A percentile compares a stretch with the other conserved stretches of the same genome.
Conservation (phyloP, 1,140 invertebrate species). For the Leptinotarsa undecemlineata region DNA sequence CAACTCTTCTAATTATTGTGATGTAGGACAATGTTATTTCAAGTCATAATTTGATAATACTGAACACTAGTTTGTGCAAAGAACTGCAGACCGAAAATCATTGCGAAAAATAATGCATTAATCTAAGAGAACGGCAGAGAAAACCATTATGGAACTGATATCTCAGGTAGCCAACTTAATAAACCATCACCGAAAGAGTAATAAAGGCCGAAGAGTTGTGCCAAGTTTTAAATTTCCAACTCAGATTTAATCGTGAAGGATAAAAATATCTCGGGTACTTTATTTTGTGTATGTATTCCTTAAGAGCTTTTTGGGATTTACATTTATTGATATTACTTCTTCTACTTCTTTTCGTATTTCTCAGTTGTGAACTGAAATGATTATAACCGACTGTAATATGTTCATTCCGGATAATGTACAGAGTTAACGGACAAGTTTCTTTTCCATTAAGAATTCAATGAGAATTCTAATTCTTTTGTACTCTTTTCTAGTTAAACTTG, state of each 20-base stretch:
- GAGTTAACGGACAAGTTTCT: background rate
- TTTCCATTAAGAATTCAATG: background rate
- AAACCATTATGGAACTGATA: conserved; percentile 2
- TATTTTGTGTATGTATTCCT: conserved; percentile 26
- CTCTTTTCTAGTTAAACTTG: too few species aligned
- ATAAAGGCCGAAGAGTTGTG: conserved; percentile 21
- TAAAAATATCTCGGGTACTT: conserved; percentile 20
- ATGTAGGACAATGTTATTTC: background rate
- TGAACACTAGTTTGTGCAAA: too few species aligned
- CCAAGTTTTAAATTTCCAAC: conserved; percentile 25
- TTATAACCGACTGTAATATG: conserved; percentile 20
- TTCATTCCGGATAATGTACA: conserved; percentile 18
- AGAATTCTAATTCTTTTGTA: background rate
- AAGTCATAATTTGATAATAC: background rate
- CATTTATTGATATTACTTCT: conserved; percentile 27
- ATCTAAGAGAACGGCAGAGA: background rate
- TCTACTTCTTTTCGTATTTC: conserved; percentile 15
- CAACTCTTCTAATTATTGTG: background rate
- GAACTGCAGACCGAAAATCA: background rate
- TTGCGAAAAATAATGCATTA: background rate
- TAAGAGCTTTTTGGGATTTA: conserved; percentile 20
- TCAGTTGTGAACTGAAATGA: conserved; percentile 11
- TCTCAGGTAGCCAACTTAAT: conserved; percentile 22
- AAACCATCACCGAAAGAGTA: conserved; percentile 17
- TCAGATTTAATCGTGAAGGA: conserved; percentile 28